Percentiles rank a stretch among this genome's conserved stretches.
Evolutionary conservation across 2,888 invertebrate species (phyloP).

Genomic region (Hemaris fuciformis): DNA sequence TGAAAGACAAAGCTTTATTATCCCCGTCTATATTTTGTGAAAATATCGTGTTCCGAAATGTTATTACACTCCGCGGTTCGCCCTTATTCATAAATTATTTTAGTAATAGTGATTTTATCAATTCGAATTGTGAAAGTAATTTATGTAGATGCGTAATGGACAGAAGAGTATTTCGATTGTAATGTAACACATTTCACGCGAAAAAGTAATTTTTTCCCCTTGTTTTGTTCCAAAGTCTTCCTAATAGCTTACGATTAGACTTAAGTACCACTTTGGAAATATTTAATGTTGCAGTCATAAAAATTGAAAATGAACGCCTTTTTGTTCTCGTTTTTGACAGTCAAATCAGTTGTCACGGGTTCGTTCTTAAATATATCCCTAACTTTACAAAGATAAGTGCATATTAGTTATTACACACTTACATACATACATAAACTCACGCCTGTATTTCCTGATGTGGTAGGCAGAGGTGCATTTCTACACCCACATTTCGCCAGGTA

Average conservation of each 20-base stretch:
- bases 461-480: no score
- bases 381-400: no score
- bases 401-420: no score
- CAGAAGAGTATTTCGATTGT: slow-evolving; percentile 39
- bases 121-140: slow-evolving; percentile 30
- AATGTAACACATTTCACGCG: slow-evolving; percentile 44
- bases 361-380: no score
- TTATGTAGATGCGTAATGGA: slow-evolving; percentile 36
- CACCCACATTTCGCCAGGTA: no score
- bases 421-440: no score
- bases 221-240: slow-evolving; percentile 45
- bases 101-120: slow-evolving; percentile 21
- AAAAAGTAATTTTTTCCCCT: slow-evolving; percentile 44
- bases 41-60: neutral
- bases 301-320: neutral
- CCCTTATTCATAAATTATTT: slow-evolving; percentile 1
- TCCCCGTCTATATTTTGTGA: neutral
- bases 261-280: slow-evolving; percentile 43
- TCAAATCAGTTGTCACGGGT: no score
- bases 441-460: no score
- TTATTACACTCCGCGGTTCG: neutral
- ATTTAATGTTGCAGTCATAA: slow-evolving; percentile 6
- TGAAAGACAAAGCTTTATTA: neutral
- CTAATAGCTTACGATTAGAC: slow-evolving; percentile 54
- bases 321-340: no score